Evolutionary conservation across 1,140 invertebrate species (phyloP), one percentile per base, ranked within the genome.

Genomic region (Zaprionus capensis): DNA sequence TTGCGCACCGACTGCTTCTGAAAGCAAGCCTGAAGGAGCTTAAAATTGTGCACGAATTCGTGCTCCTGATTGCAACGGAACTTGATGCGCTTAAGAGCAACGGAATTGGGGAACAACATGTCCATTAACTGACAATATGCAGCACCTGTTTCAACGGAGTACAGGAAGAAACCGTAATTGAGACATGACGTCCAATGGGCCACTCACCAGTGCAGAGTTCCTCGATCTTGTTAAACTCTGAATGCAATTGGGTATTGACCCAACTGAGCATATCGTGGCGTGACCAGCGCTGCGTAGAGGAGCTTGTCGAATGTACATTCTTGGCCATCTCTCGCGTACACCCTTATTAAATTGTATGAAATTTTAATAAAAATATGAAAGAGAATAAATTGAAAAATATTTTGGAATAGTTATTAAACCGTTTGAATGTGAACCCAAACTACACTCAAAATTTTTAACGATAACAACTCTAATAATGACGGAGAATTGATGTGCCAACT

Each of bases 101-200:
- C 96, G 92, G 96, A 96, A 73, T 96, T 96, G 80, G 98, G 97
- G 93, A 99, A 99, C 3, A 99, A 94, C 96, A 99, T 98, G 92
- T 99, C 98, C 97, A 99, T 99, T 91, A 99, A 99, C 92, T 99
- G 98, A 92, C 98, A 99, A 93, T 99, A 99, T 4, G 97, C 98
- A 46, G 98, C 97, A 72, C 84, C 87, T 91, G 51, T 34, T 11
- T 11, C 7, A n/a, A 63, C 59, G 24, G 26, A 38, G 28, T 58
- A 38, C 4, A 14, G n/a, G 4, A 9, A 7, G 59, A 4, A 15
- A 12, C 4, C 7, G 2, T 15, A 15, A 15, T 6, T 0, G 1
- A n/a, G 6, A 11, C 3, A 46, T 3, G 44, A 24, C n/a, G 22
- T 44, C 7, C 6, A 15, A 44, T 2, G 7, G 14, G 20, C 4